A percentile compares a stretch with the other conserved stretches of the same genome.
These are phyloP conservation scores for Ophion ventricosus DNA, from an alignment of 2,888 invertebrate genomes.

Conservation along the genomic window DNA sequence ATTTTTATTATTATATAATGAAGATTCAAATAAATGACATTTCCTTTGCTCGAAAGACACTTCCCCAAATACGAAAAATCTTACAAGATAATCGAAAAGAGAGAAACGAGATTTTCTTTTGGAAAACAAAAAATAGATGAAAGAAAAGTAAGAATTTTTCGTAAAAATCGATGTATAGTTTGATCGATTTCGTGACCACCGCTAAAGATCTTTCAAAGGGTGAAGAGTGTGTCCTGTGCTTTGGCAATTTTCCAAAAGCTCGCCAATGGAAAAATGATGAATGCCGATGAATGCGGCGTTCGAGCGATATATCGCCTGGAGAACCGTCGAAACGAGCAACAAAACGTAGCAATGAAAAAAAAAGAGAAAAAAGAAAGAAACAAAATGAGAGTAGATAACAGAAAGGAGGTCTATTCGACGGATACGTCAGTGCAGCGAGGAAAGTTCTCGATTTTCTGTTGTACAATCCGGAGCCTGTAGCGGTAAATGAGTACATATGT, in stretches of 20 bases:
- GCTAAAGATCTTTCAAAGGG: not conserved
- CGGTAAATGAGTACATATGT: slow-evolving; percentile 32
- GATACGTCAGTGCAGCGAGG: slow-evolving; percentile 34
- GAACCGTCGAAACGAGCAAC: slow-evolving; percentile 1
- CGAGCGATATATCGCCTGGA: slow-evolving; percentile 9
- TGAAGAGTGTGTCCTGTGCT: not conserved
- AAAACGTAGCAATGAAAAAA: slow-evolving; percentile 12
- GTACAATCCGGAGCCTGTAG: slow-evolving; percentile 25
- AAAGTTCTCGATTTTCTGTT: slow-evolving; percentile 49
- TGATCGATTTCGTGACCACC: not conserved
- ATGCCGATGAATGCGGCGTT: slow-evolving; percentile 9
- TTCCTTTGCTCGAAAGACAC: too few relatives aligned
- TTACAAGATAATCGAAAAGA: too few relatives aligned
- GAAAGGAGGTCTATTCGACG: slow-evolving; percentile 10
- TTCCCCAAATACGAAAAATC: too few relatives aligned
- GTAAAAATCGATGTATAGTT: not conserved
- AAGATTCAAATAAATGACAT: too few relatives aligned
- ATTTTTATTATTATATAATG: too few relatives aligned
- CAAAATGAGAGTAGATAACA: slow-evolving; percentile 5
- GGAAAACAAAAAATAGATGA: too few relatives aligned
- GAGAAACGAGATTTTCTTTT: too few relatives aligned
- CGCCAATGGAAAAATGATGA: slow-evolving; percentile 22
- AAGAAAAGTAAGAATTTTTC: too few relatives aligned
- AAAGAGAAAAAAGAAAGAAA: slow-evolving; percentile 10
- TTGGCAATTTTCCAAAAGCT: slow-evolving; percentile 49